A percentile compares a stretch with the other conserved stretches of the same genome.
These are phyloP conservation scores for Sminthurinus signatus DNA, from an alignment of 1,140 invertebrate species.

Conservation along the genomic window DNA sequence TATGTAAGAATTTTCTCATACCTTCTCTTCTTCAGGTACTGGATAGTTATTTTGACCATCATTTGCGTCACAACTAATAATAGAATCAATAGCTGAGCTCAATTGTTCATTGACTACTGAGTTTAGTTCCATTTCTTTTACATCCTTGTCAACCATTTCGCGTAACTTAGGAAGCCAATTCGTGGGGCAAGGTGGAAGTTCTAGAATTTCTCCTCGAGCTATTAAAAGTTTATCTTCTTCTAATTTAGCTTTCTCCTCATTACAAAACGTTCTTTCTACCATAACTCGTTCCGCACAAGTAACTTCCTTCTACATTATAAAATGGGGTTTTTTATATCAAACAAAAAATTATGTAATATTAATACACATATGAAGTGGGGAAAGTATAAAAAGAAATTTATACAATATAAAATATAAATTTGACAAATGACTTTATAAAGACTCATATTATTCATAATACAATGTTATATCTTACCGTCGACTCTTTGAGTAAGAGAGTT, in stretches of 20 bases:
- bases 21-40: no score
- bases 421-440: conserved; percentile 13
- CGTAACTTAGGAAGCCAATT: conserved; percentile 36
- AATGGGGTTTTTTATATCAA: conserved; percentile 1
- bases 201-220: conserved; percentile 22
- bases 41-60: conserved; percentile 11
- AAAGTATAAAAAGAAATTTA: no score
- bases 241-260: conserved; percentile 57
- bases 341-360: not conserved
- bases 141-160: conserved; percentile 37
- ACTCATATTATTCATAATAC: conserved; percentile 6
- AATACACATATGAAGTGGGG: no score
- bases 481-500: conserved; percentile 70
- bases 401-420: conserved; percentile 16
- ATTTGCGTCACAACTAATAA: conserved; percentile 29
- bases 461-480: conserved; percentile 70
- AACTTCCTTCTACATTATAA: conserved; percentile 55
- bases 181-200: conserved; percentile 30
- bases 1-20: no score
- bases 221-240: conserved; percentile 48
- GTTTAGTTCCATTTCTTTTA: conserved; percentile 37
- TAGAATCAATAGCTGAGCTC: conserved; percentile 39
- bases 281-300: conserved; percentile 64
- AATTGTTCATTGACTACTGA: conserved; percentile 38
- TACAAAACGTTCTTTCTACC: conserved; percentile 62